Conservation (phyloP, 2,888 invertebrate genomes). For the Pyrgus malvae region DNA sequence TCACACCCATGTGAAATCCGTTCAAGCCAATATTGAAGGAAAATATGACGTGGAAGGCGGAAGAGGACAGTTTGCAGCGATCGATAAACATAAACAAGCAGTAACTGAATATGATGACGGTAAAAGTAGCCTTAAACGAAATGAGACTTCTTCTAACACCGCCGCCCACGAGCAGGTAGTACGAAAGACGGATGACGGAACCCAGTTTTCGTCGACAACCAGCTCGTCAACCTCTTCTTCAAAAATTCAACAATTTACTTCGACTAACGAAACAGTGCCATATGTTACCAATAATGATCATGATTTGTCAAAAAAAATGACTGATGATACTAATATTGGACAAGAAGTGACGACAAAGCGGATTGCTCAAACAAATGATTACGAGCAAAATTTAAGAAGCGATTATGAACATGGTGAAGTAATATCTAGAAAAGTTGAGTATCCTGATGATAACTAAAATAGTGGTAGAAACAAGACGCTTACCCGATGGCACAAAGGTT, state of each 20-base stretch:
- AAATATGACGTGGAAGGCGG: slow-evolving; percentile 84
- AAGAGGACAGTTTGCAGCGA: slow-evolving; percentile 84
- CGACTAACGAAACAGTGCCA: slow-evolving; percentile 63
- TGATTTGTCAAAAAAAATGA: slow-evolving; percentile 45
- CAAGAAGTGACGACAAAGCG: slow-evolving; percentile 46
- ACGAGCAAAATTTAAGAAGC: slow-evolving; percentile 46
- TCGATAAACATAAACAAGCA: slow-evolving; percentile 82
- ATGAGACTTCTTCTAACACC: slow-evolving; percentile 60
- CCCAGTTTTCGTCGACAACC: slow-evolving; percentile 59
- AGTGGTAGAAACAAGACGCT: slow-evolving; percentile 84
- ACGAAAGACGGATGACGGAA: slow-evolving; percentile 66
- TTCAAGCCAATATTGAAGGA: slow-evolving; percentile 85
- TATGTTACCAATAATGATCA: slow-evolving; percentile 52
- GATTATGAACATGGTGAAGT: slow-evolving; percentile 67
- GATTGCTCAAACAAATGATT: slow-evolving; percentile 46
- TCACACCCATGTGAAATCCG: slow-evolving; percentile 81
- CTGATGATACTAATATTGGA: slow-evolving; percentile 49
- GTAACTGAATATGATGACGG: slow-evolving; percentile 69
- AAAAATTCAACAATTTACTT: slow-evolving; percentile 61
- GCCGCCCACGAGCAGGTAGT: slow-evolving; percentile 65
- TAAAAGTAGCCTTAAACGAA: slow-evolving; percentile 63
- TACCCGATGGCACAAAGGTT: slow-evolving; percentile 85
- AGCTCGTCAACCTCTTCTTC: slow-evolving; percentile 62
- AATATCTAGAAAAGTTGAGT: slow-evolving; percentile 81
- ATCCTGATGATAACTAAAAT: slow-evolving; percentile 85